phyloP scores from a whole-genome alignment of 2,113 vertebrate genomes.

The Halichoeres trimaculatus region DNA sequence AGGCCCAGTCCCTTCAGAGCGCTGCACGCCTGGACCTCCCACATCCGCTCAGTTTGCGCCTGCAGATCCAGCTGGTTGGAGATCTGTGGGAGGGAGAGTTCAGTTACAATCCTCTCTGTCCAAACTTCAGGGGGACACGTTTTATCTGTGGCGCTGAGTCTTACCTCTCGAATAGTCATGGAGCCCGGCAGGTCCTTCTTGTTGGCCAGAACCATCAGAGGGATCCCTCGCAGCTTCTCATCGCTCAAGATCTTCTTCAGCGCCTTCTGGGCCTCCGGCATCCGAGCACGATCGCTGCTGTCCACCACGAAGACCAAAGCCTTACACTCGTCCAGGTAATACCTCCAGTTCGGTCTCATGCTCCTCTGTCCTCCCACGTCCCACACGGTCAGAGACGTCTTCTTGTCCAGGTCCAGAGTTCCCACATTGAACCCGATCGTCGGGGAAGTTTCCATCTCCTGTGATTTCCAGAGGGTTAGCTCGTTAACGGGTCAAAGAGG shows the following conservation, averaged over 20 bases:
- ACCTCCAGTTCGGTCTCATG: slow-evolving; percentile 87
- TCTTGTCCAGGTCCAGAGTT: slow-evolving; percentile 82
- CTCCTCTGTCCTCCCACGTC: slow-evolving; percentile 88
- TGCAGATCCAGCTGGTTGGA: slow-evolving; percentile 69
- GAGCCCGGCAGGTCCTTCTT: slow-evolving; percentile 86
- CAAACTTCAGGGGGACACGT: too few relatives aligned
- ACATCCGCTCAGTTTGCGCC: slow-evolving; percentile 57
- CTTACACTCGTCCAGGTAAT: slow-evolving; percentile 84
- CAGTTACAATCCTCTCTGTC: too few relatives aligned
- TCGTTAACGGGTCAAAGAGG: too few relatives aligned
- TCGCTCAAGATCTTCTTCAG: slow-evolving; percentile 82
- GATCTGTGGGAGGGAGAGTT: slow-evolving; percentile 66
- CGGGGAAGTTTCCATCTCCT: slow-evolving; percentile 85
- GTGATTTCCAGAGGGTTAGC: background rate
- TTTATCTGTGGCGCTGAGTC: too few relatives aligned
- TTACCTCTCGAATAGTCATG: slow-evolving; percentile 77
- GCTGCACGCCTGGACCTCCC: slow-evolving; percentile 88
- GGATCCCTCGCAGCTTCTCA: slow-evolving; percentile 78
- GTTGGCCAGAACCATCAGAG: slow-evolving; percentile 91
- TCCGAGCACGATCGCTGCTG: slow-evolving; percentile 79
- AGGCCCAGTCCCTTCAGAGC: slow-evolving; percentile 84
- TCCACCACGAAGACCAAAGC: slow-evolving; percentile 89
- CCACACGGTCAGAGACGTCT: slow-evolving; percentile 85
- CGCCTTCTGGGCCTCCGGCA: slow-evolving; percentile 79
- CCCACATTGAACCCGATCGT: slow-evolving; percentile 92